Evolutionary conservation across 2,888 invertebrate genomes (phyloP).

Genomic region (Melanostoma scalare): DNA sequence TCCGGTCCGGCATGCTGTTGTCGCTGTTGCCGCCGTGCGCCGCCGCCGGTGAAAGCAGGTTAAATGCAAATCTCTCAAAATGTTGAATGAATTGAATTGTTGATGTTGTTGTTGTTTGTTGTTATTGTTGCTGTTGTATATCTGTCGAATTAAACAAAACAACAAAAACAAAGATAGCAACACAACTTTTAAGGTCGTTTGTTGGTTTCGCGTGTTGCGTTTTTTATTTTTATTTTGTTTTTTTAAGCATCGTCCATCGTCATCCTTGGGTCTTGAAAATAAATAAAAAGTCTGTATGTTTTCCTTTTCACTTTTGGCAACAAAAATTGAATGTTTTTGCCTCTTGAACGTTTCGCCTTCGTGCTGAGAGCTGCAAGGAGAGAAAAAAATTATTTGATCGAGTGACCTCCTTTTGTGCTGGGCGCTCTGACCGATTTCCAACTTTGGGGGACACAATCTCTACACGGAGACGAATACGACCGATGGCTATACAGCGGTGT

Average conservation of each 20-base stretch:
- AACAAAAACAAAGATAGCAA: conserved; percentile 31
- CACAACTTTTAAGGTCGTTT: conserved; percentile 70
- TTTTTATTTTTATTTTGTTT: conserved; percentile 2
- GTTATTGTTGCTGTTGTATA: conserved; percentile 42
- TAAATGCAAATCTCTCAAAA: conserved; percentile 77
- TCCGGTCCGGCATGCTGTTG: conserved; percentile 73
- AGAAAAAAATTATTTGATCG: conserved; percentile 60
- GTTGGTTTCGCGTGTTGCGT: conserved; percentile 63
- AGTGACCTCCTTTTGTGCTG: conserved; percentile 71
- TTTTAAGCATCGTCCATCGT: conserved; percentile 3
- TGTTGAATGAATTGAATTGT: conserved; percentile 63
- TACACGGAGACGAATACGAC: conserved; percentile 31
- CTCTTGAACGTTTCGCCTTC: conserved; percentile 40
- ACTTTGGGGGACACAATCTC: conserved; percentile 39
- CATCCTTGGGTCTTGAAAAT: conserved; percentile 45
- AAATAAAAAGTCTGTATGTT: conserved; percentile 28
- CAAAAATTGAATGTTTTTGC: conserved; percentile 8
- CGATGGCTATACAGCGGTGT: conserved; percentile 26
- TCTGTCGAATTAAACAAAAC: conserved; percentile 54
- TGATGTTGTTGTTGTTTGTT: conserved; percentile 26
- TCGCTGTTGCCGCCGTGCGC: no score
- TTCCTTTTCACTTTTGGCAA: conserved; percentile 60
- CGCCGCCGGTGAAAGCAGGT: conserved; percentile 78
- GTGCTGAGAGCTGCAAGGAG: conserved; percentile 53
- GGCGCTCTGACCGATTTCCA: conserved; percentile 69